A percentile compares a stretch with the other conserved stretches of the same genome.
phyloP scores from a whole-genome alignment of 2,888 invertebrate species.

The Dichetophora obliterata region DNA sequence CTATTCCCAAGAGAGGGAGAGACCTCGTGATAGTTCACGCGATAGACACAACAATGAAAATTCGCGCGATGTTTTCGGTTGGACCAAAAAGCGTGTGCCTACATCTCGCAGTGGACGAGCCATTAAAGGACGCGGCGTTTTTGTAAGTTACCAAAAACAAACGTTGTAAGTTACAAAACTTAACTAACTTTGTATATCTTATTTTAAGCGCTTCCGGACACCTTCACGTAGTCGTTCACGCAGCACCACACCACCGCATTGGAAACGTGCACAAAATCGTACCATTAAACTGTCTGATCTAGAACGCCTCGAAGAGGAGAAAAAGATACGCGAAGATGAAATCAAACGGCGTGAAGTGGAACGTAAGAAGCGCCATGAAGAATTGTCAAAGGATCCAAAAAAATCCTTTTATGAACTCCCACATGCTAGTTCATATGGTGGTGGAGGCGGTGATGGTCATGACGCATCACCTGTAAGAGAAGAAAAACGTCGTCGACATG shows the following conservation, averaged over 20 bases:
- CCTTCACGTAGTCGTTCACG: constrained; percentile 85
- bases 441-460: constrained; percentile 63
- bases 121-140: constrained; percentile 92
- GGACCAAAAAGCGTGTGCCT: constrained; percentile 68
- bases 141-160: constrained; percentile 76
- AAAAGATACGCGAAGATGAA: constrained; percentile 74
- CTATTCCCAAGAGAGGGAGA: constrained; percentile 54
- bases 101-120: constrained; percentile 81
- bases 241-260: constrained; percentile 93
- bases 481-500: constrained; percentile 50
- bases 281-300: constrained; percentile 87
- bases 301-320: constrained; percentile 80
- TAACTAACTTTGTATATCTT: neutral
- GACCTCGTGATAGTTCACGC: constrained; percentile 52
- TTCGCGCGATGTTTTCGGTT: constrained; percentile 64
- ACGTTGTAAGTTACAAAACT: neutral
- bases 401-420: constrained; percentile 69
- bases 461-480: constrained; percentile 63
- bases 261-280: constrained; percentile 89
- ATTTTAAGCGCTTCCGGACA: constrained; percentile 83
- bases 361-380: constrained; percentile 72
- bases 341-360: constrained; percentile 72
- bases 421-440: constrained; percentile 69
- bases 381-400: constrained; percentile 69
- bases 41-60: constrained; percentile 54